A percentile compares a stretch with the other conserved stretches of the same genome.
Conservation (phyloP, 2,797 vertebrate species). For the Cichlasoma orientale region DNA sequence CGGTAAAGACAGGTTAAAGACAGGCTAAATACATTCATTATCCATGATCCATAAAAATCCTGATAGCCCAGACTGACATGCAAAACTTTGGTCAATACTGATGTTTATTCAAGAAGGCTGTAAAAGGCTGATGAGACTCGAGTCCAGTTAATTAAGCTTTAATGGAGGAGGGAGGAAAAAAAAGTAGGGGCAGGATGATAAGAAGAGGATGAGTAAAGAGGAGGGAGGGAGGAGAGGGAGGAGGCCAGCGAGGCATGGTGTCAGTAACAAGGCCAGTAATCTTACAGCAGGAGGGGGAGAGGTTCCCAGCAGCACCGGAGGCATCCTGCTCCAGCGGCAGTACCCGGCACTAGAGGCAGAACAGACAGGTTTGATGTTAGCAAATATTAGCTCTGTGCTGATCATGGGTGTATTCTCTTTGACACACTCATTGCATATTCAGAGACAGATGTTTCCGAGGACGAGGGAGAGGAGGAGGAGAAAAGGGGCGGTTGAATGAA, state of each 20-base stretch:
- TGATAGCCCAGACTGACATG: constrained; percentile 44
- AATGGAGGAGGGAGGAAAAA: constrained; percentile 39
- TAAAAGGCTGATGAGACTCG: constrained; percentile 49
- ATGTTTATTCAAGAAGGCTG: constrained; percentile 60
- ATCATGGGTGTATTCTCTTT: constrained; percentile 67
- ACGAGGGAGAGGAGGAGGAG: constrained; percentile 51
- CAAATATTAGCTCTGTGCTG: constrained; percentile 83
- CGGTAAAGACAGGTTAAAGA: constrained; percentile 27
- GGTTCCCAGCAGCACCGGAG: constrained; percentile 52
- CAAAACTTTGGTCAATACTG: constrained; percentile 68
- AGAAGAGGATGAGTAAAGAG: constrained; percentile 34
- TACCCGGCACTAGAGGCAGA: constrained; percentile 57
- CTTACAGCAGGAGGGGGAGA: constrained; percentile 59
- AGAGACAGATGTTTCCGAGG: constrained; percentile 83
- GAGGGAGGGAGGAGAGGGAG: constrained; percentile 33
- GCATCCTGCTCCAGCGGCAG: constrained; percentile 53
- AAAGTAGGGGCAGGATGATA: constrained; percentile 39
- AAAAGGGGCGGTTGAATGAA: constrained; percentile 69
- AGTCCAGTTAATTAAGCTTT: constrained; percentile 66
- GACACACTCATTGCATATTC: constrained; percentile 85
- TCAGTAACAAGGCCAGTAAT: constrained; percentile 73
- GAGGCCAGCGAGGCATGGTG: constrained; percentile 56
- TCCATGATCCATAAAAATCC: constrained; percentile 45
- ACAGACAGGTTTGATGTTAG: constrained; percentile 79
- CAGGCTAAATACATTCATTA: constrained; percentile 44